phyloP scores from a whole-genome alignment of 2,797 vertebrate genomes.

The Anguilla anguilla region DNA sequence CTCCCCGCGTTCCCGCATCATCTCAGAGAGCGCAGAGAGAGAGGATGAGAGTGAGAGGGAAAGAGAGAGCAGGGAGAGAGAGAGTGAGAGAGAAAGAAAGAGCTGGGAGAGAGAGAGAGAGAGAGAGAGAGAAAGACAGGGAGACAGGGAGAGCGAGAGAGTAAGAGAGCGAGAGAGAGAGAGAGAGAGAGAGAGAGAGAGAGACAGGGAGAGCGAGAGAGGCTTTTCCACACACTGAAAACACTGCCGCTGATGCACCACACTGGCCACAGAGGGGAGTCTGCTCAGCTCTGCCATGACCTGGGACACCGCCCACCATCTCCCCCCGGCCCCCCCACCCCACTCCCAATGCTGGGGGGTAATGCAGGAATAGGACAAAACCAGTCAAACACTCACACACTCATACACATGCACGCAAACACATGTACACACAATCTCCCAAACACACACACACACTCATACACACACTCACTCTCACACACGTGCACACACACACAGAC shows the following conservation, averaged over 20 bases:
- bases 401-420: not conserved
- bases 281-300: conserved; percentile 43
- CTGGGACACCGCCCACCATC: conserved; percentile 40
- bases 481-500: not conserved
- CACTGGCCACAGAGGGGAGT: conserved; percentile 20
- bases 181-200: not conserved
- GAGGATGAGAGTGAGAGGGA: not conserved
- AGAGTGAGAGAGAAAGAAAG: not conserved
- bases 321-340: conserved; percentile 59
- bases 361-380: not conserved
- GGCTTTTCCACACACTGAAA: not conserved
- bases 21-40: not conserved
- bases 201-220: not conserved
- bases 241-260: conserved; percentile 23
- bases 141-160: not conserved
- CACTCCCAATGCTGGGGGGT: not conserved
- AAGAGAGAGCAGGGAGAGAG: not conserved
- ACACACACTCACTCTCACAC: not conserved
- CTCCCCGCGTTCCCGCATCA: conserved; percentile 30
- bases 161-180: not conserved
- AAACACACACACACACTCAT: not conserved
- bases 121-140: not conserved
- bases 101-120: not conserved
- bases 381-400: not conserved
- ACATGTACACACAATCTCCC: not conserved